Base-by-base conservation (phyloP, 2,888 invertebrate genomes). In the Cheiracanthium punctorium region DNA sequence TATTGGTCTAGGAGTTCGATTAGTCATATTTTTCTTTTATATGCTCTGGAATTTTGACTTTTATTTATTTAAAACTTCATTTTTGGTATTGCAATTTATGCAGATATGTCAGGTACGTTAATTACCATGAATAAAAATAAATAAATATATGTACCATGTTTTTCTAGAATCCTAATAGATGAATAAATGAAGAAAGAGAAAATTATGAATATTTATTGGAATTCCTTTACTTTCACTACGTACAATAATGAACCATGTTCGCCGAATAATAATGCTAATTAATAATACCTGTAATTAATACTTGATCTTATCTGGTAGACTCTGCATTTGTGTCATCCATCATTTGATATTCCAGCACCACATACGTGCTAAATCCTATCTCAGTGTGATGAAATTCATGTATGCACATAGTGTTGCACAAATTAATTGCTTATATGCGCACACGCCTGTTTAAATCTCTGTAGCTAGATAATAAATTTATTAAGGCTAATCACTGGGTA, bases 401-500 rank as follows among this genome's bases (percentile, higher is more conserved):
- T 80, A 80, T 79, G 79, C 79, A 37, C 70, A 52, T 79, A 70
- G 24, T 58, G 52, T 32, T 52, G 28, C 32, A n/a, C 29, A 72
- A 72, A 43, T 72, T 70, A 70, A 24, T 37, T 70, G 20, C 12
- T 14, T 70, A 24, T 70, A 70, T 24, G 70, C 70, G 24, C 70
- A 70, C 37, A 70, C 12, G 70, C 64, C 30, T 43, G 76, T 67
- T 58, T 72, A 76, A 75, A 82, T 65, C 58, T 58, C 33, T 30
- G 28, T 28, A 43, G 28, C 67, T 28, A 24, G 43, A 73, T 82
- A 82, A 87, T 87, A 81, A 87, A 87, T 87, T 87, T 87, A 87
- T 87, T 87, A 87, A 77, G 65, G 70, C 48, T 87, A 87, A 87
- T 87, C 81, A 87, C 77, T 41, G 79, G 82, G 82, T 87, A 14